phyloP scores from a whole-genome alignment of 2,797 vertebrate species.

The Ispidina lecontei region DNA sequence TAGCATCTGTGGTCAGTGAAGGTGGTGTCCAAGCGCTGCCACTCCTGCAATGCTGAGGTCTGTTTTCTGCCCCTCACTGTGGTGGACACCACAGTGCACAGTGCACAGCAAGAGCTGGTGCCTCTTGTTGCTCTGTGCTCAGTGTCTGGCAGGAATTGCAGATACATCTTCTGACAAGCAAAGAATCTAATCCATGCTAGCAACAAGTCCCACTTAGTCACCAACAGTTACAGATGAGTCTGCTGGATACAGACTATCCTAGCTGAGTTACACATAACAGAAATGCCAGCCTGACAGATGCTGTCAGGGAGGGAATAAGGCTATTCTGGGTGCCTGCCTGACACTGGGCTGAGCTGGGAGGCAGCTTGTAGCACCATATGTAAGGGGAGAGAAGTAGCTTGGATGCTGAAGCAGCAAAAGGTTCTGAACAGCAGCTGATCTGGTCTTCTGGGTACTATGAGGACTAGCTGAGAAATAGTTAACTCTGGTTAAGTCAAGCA shows the following conservation, averaged over 20 bases:
- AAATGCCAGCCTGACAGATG: background rate
- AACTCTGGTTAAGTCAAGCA: background rate
- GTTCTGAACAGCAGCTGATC: background rate
- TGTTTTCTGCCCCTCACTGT: background rate
- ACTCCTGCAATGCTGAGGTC: background rate
- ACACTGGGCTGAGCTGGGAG: background rate
- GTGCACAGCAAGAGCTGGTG: accelerated
- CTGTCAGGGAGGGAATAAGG: background rate
- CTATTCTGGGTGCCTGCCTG: background rate
- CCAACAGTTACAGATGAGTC: background rate
- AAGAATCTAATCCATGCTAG: background rate
- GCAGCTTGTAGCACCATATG: background rate
- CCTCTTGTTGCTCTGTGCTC: background rate
- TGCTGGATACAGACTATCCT: background rate
- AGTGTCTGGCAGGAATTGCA: background rate
- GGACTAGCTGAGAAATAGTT: background rate
- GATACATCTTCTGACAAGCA: accelerated
- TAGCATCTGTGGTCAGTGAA: background rate
- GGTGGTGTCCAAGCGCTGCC: background rate
- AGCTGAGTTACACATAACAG: accelerated
- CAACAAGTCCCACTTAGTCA: background rate
- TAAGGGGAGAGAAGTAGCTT: background rate
- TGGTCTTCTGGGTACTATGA: background rate
- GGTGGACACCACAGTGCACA: background rate
- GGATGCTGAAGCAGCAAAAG: background rate